Evolutionary conservation across 2,888 invertebrate genomes (phyloP).

Genomic region (Chloroclysta siterata): DNA sequence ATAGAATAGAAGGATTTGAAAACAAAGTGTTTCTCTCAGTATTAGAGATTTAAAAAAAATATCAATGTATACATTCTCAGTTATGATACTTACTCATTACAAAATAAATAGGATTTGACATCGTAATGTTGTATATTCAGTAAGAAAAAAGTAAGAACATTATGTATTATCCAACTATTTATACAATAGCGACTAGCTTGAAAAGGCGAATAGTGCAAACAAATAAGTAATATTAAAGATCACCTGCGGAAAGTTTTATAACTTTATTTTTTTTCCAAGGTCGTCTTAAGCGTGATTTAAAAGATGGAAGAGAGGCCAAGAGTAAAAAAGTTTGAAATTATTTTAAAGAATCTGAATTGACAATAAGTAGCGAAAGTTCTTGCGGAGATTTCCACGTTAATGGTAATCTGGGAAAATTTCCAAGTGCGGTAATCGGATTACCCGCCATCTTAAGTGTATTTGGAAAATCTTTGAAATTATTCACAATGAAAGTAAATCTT

Average conservation of each 20-base stretch:
- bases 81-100: too few relatives aligned
- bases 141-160: too few relatives aligned
- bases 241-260: background rate
- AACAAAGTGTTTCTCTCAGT: too few relatives aligned
- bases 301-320: constrained; percentile 67
- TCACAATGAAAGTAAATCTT: constrained; percentile 57
- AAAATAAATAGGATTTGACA: too few relatives aligned
- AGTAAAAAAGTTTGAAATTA: constrained; percentile 70
- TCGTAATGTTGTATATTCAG: too few relatives aligned
- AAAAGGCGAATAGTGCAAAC: background rate
- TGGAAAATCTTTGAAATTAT: constrained; percentile 57
- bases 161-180: too few relatives aligned
- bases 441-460: constrained; percentile 62
- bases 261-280: background rate
- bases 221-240: background rate
- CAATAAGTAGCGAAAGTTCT: constrained; percentile 70
- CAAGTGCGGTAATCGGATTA: constrained; percentile 68
- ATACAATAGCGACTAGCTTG: background rate
- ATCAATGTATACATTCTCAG: too few relatives aligned
- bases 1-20: too few relatives aligned
- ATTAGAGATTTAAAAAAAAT: too few relatives aligned
- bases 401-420: constrained; percentile 66
- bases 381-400: constrained; percentile 67
- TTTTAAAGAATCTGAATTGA: constrained; percentile 69
- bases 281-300: constrained; percentile 54